Base-by-base conservation (phyloP, 1,140 invertebrate genomes). In the Spodoptera litura region DNA sequence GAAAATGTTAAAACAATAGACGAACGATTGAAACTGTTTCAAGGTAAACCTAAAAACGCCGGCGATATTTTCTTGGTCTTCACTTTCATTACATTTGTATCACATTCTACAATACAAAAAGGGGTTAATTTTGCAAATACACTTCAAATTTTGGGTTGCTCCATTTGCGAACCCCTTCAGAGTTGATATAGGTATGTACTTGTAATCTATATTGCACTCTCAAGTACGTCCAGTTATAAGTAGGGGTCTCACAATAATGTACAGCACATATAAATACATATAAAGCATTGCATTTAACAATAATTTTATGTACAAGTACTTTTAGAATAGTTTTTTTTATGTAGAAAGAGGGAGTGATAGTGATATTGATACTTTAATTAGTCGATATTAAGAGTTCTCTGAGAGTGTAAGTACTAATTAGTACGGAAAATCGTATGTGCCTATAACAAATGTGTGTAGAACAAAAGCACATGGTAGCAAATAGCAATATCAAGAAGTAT, bases 111-210 rank as follows among this genome's bases (percentile, higher is more conserved):
- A 49, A 15, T 51, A 12, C 15, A 25, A 64, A 20, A 56, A 49
- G 62, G 38, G 38, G n/a, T 66, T 64, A n/a, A 44, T 49, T 44
- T 64, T 25, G 38, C 38, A n/a, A 15, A 66, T 20, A 20, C 61
- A 64, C 62, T 66, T 66, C 62, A 66, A 49, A 6, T 44, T 15
- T 20, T 44, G n/a, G n/a, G 61, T 64, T 64, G 62, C 62, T 66
- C 62, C 9, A 20, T 66, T 66, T 25, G 62, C 62, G 38, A 20
- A 52, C 44, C 66, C 66, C 66, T 70, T 70, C 31, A 51, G 51
- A 12, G 27, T 31, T 51, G 1, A 70, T 53, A 38, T 51, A 10
- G 1, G 35, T 61, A 64, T 15, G 61, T 44, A 64, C 51, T 70
- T 70, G 66, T 70, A 27, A 70, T 53, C 11, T 52, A 70, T 70